phyloP scores from a whole-genome alignment of 2,113 vertebrate species.

The Pedetes capensis region DNA sequence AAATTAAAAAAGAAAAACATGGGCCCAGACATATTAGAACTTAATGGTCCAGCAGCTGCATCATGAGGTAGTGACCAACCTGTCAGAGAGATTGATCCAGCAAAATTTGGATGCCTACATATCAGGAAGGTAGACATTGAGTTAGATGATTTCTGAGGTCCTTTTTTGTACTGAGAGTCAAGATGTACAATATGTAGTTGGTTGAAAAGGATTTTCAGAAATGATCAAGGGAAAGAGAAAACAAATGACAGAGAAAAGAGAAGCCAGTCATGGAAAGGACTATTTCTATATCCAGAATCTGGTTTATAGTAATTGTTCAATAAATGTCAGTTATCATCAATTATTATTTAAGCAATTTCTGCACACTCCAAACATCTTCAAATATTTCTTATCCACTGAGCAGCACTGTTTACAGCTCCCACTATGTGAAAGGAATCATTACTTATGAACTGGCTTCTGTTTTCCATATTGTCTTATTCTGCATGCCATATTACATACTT shows the following conservation, averaged over 20 bases:
- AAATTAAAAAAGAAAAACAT: neutral
- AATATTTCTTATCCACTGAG: neutral
- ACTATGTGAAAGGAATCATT: neutral
- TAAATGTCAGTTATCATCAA: conserved; percentile 35
- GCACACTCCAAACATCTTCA: neutral
- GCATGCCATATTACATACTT: neutral
- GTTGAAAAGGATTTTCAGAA: neutral
- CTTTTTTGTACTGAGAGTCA: neutral
- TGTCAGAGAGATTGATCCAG: neutral
- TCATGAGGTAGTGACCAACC: neutral
- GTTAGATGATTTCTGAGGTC: neutral
- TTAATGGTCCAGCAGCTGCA: neutral
- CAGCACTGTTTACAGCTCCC: neutral
- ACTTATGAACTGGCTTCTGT: conserved; percentile 29
- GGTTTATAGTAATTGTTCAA: conserved; percentile 22
- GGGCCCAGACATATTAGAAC: neutral
- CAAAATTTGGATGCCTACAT: neutral
- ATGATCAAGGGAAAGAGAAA: neutral
- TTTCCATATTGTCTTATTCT: conserved; percentile 8
- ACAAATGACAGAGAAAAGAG: conserved; percentile 9
- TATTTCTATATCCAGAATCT: neutral
- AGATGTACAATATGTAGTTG: neutral
- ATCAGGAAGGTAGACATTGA: neutral
- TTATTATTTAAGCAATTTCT: conserved; percentile 20
- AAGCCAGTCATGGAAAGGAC: neutral